Evolutionary conservation across 2,113 vertebrate species (phyloP).

Genomic region (Rhabdornis inornatus): DNA sequence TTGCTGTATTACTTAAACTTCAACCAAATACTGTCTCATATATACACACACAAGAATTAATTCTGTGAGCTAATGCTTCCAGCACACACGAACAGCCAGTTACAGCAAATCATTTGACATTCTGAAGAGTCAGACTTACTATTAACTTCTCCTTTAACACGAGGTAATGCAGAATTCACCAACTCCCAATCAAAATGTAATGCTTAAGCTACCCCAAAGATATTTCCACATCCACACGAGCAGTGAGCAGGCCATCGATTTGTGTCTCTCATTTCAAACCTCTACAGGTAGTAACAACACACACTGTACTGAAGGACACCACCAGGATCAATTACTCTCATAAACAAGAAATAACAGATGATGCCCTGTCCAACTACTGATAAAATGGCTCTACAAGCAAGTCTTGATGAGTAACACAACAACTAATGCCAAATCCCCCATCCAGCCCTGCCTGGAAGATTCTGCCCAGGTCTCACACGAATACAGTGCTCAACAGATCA

Average conservation of each 20-base stretch:
- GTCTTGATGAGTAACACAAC: fast-evolving
- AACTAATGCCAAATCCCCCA: neutral
- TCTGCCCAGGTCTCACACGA: neutral
- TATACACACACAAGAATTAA: neutral
- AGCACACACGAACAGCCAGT: neutral
- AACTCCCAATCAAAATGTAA: neutral
- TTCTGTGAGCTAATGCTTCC: neutral
- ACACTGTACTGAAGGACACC: neutral
- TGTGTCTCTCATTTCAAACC: neutral
- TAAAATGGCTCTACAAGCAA: neutral
- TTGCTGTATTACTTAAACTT: neutral
- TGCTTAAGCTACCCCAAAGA: neutral
- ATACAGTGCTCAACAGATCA: neutral
- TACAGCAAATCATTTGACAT: neutral
- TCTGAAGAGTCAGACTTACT: neutral
- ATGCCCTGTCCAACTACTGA: neutral
- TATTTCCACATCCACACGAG: neutral
- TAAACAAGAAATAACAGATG: neutral
- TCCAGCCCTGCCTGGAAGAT: neutral
- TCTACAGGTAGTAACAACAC: neutral
- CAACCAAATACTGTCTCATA: neutral
- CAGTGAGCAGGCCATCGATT: neutral
- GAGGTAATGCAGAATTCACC: neutral
- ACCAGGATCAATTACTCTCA: neutral
- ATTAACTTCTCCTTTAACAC: neutral